Evolutionary conservation across 1,140 invertebrate genomes (phyloP), one percentile per base, ranked within the genome.

Genomic region (Ceratitis capitata): DNA sequence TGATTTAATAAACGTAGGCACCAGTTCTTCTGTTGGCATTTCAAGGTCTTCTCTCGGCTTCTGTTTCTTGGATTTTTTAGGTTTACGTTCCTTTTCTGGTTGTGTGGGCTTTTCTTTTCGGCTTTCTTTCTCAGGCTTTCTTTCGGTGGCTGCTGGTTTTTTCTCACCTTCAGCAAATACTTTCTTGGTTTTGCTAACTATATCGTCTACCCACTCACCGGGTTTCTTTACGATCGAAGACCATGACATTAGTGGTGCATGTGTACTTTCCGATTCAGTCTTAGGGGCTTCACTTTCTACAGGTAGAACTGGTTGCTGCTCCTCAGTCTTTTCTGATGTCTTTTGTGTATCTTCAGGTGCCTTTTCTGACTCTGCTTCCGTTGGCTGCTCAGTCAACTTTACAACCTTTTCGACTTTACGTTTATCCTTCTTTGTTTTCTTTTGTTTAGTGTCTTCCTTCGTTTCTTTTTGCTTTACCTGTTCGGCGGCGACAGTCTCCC

Each of bases 121-220:
- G n/a, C 4, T 29, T 61, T 85, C 74, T 64, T 85, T 82, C 29
- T 86, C 85, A 7, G 32, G 42, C 29, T 87, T 84, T 47, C 88
- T 89, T 19, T 87, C 86, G 12, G 85, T 85, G 14, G 86, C 88
- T 29, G 84, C 1, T 9, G 1, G 39, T 26, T 35, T 82, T 82
- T 53, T 83, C n/a, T 78, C 82, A 6, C 10, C 32, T 3, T 47
- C 51, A 58, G 19, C 42, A 19, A 83, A 53, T n/a, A 53, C 56
- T n/a, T 74, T 83, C 82, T 53, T 85, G 26, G 26, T 85, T 84
- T 35, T 83, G 42, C 58, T 51, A 29, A 85, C 29, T 0, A 82
- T 84, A 39, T 69, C 87, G 56, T 91, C 90, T 5, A 88, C 84
- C 90, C 90, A 91, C 84, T 91, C 90, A 7, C 90, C 90, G 32